Conservation (phyloP, 2,797 vertebrate species). For the Notolabrus celidotus region DNA sequence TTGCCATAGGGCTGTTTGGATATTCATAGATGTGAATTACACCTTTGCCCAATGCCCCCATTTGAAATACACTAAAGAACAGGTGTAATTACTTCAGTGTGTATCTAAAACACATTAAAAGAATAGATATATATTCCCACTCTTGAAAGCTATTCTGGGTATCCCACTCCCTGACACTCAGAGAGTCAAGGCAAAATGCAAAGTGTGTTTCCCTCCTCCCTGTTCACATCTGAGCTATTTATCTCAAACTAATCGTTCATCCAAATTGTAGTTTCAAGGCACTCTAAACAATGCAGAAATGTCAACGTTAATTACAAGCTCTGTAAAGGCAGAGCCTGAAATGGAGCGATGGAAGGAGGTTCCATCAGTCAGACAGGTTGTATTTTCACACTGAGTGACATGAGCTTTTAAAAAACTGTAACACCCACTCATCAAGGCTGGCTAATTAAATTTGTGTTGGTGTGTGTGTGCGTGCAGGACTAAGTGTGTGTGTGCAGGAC, state of each 20-base stretch:
- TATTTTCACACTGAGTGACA: conserved; percentile 62
- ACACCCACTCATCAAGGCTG: conserved; percentile 26
- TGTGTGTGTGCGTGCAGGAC: neutral
- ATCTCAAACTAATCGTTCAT: conserved; percentile 15
- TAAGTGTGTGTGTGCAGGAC: conserved; percentile 9
- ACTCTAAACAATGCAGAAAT: conserved; percentile 16
- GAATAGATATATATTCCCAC: neutral
- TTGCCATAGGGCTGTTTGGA: too few species aligned
- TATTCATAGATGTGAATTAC: too few species aligned
- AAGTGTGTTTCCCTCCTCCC: neutral
- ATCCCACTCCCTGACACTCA: neutral
- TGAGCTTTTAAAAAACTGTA: conserved; percentile 51
- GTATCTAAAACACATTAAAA: too few species aligned
- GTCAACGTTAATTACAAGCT: conserved; percentile 44
- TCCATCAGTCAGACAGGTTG: conserved; percentile 40
- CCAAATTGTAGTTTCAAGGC: conserved; percentile 10
- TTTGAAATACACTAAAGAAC: too few species aligned
- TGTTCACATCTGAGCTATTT: neutral
- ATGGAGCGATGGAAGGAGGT: conserved; percentile 71
- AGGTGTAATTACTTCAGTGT: too few species aligned
- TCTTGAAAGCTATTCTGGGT: neutral
- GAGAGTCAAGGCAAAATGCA: neutral
- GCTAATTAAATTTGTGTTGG: conserved; percentile 10
- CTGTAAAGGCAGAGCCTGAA: conserved; percentile 57
- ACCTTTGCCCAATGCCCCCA: too few species aligned